Evolutionary conservation across 2,888 invertebrate genomes (phyloP).

Genomic region (Nyleta sp.): DNA sequence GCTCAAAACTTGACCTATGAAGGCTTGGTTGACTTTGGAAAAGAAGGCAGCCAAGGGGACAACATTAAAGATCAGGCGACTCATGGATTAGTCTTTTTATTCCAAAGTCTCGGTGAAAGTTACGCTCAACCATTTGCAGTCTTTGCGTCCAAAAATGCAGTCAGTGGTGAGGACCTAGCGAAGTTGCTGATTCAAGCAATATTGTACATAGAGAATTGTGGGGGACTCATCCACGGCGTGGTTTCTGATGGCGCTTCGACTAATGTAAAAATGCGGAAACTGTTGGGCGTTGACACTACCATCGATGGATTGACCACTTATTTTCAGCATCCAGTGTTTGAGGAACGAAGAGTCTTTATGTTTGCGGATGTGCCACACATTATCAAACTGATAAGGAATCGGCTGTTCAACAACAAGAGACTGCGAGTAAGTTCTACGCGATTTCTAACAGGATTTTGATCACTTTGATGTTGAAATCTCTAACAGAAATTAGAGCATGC

Average conservation of each 20-base stretch:
- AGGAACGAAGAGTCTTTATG: constrained; percentile 26
- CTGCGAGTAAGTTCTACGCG: constrained; percentile 23
- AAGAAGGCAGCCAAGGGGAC: constrained; percentile 44
- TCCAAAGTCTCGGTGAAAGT: constrained; percentile 57
- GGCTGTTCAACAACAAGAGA: constrained; percentile 27
- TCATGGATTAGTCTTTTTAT: constrained; percentile 61
- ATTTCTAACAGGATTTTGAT: too few relatives aligned
- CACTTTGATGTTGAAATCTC: too few relatives aligned
- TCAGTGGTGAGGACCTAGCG: constrained; percentile 54
- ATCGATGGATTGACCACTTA: constrained; percentile 8
- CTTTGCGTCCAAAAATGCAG: constrained; percentile 63
- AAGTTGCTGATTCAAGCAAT: constrained; percentile 48
- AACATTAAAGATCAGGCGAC: constrained; percentile 52
- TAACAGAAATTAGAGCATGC: too few relatives aligned
- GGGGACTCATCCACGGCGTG: constrained; percentile 42
- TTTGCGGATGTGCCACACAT: constrained; percentile 40
- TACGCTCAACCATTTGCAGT: constrained; percentile 65
- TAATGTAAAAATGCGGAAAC: constrained; percentile 39
- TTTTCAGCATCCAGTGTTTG: constrained; percentile 28
- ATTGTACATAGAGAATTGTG: constrained; percentile 41
- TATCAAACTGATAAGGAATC: constrained; percentile 40
- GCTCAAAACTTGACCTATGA: constrained; percentile 56
- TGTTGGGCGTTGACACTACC: constrained; percentile 15
- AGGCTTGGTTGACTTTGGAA: constrained; percentile 65
- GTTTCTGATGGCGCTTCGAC: constrained; percentile 44